These are phyloP conservation scores for Blomia tropicalis DNA, from an alignment of 2,888 invertebrate genomes.

Conservation along the genomic window DNA sequence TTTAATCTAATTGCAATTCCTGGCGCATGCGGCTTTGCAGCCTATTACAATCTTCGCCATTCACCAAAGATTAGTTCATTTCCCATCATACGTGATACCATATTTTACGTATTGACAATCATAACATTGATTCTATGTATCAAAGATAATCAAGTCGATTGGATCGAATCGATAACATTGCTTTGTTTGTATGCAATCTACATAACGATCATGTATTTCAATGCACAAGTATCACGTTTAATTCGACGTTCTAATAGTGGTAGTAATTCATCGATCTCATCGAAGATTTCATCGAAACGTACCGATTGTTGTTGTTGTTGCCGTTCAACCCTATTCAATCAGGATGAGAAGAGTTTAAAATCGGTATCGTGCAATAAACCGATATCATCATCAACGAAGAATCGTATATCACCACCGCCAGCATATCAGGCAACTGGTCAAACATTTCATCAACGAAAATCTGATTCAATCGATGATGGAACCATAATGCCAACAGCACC, in stretches of 20 bases:
- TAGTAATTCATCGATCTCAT: neutral
- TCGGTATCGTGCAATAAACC: neutral
- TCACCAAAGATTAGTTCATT: conserved; percentile 37
- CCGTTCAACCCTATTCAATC: no score
- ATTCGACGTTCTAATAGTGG: conserved; percentile 19
- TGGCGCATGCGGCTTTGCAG: conserved; percentile 24
- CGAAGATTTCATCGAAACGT: neutral
- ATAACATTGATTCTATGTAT: conserved; percentile 64
- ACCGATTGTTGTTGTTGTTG: neutral
- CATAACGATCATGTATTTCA: conserved; percentile 30
- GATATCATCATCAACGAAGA: neutral
- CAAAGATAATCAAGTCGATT: conserved; percentile 64
- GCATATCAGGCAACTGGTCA: conserved; percentile 3
- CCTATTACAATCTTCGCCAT: conserved; percentile 21
- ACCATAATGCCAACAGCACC: neutral
- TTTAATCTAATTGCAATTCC: conserved; percentile 24
- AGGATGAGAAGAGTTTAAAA: neutral
- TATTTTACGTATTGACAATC: conserved; percentile 62
- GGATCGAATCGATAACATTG: conserved; percentile 38
- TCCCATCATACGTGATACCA: conserved; percentile 63
- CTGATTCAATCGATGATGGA: neutral
- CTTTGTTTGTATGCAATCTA: conserved; percentile 30
- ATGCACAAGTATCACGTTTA: conserved; percentile 27
- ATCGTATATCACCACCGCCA: conserved; percentile 12
- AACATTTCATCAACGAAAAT: conserved; percentile 2